phyloP scores from a whole-genome alignment of 2,113 vertebrate species.

The Callaeas wilsoni region DNA sequence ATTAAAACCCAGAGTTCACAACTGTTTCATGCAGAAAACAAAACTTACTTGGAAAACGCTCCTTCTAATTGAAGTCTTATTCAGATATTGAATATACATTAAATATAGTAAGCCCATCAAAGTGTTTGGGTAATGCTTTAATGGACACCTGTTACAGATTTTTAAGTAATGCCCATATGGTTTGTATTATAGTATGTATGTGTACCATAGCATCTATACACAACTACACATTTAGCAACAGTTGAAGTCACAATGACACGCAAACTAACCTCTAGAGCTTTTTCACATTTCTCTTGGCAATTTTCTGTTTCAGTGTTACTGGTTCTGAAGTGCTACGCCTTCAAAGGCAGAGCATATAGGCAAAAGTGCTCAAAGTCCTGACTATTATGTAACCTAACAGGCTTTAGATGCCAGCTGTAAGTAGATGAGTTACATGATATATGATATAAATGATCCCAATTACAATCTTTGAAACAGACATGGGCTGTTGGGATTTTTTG shows the following conservation, averaged over 20 bases:
- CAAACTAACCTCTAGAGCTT: neutral
- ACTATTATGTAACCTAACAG: neutral
- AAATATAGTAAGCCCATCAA: neutral
- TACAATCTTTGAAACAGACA: neutral
- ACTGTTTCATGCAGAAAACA: neutral
- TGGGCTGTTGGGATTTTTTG: rapidly evolving
- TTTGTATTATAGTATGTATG: neutral
- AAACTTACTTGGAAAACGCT: neutral
- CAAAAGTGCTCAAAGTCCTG: neutral
- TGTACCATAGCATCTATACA: neutral
- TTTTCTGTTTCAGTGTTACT: neutral
- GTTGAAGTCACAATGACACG: neutral
- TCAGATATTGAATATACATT: neutral
- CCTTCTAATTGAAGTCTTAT: neutral
- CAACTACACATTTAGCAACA: neutral
- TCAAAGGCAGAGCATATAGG: neutral
- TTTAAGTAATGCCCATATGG: neutral
- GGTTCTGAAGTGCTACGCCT: neutral
- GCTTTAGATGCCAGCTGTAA: neutral
- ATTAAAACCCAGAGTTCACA: neutral
- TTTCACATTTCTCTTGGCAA: neutral
- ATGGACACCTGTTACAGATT: neutral
- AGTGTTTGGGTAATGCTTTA: neutral
- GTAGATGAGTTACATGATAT: neutral
- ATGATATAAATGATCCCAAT: neutral